phyloP scores from a whole-genome alignment of 2,113 vertebrate genomes.

The Lycocorax pyrrhopterus region DNA sequence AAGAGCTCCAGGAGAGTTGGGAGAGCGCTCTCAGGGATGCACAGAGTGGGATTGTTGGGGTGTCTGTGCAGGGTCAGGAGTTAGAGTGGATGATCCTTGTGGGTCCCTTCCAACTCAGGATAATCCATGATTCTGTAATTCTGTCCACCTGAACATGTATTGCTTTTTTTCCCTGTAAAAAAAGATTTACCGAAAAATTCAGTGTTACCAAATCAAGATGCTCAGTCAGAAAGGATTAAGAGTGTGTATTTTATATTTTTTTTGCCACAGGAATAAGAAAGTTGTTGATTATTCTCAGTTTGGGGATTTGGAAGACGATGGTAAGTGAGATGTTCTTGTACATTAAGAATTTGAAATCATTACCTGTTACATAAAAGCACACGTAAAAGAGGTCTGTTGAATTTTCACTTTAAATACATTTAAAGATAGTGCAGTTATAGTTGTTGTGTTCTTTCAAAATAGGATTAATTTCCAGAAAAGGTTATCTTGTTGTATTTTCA shows the following conservation, averaged over 20 bases:
- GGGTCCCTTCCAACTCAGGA: background rate
- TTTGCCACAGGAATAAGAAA: slow-evolving; percentile 66
- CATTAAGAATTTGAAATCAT: background rate
- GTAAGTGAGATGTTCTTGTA: slow-evolving; percentile 38
- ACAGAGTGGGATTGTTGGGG: background rate
- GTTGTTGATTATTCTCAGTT: slow-evolving; percentile 71
- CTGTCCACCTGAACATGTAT: fast-evolving
- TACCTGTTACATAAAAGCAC: background rate
- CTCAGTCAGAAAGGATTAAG: background rate
- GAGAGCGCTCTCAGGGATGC: fast-evolving
- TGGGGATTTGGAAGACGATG: slow-evolving; percentile 66
- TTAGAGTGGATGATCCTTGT: background rate
- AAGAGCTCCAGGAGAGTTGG: background rate
- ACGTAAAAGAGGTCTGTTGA: background rate
- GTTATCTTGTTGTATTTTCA: background rate
- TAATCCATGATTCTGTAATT: background rate
- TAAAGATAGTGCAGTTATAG: background rate
- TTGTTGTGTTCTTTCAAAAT: background rate
- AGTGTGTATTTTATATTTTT: background rate
- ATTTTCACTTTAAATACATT: background rate
- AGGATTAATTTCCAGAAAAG: background rate
- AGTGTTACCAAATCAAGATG: background rate
- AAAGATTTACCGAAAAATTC: background rate
- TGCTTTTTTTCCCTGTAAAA: background rate
- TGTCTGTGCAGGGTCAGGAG: background rate